Evolutionary conservation across 2,888 invertebrate genomes (phyloP), one percentile per base, ranked within the genome.

Genomic region (Ophioninae sp.): DNA sequence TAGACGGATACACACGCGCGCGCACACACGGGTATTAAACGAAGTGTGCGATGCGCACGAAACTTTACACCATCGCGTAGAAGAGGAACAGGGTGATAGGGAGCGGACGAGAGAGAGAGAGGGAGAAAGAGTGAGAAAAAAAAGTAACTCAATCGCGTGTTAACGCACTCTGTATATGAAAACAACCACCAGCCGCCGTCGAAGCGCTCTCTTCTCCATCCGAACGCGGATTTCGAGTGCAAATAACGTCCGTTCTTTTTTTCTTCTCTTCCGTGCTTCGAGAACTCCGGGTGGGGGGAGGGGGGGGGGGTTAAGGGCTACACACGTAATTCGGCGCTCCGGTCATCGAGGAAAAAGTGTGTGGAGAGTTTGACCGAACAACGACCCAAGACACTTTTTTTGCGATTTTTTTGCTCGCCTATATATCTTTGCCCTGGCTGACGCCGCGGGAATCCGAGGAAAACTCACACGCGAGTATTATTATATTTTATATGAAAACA

Each of bases 131-230:
- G 17, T 13, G 21, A 21, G 23, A 67, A 8, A 68, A 76, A 41
- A 76, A 59, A 67, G 56, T 59, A 73, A 77, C 80, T 68, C 69
- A 68, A 73, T 77, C 81, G 76, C 41, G 70, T 62, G 65, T 76
- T 67, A 57, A 59, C 62, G 69, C 73, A 72, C 64, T 73, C 37
- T 57, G n/a, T 70, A 81, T 37, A 84, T 76, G 84, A 84, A 84
- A 84, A 84, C 84, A 84, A 84, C 84, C 84, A 84, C 83, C 77
- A 84, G 81, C 81, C 50, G 56, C 67, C 41, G 68, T 74, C 61
- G 30, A 79, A 67, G 67, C 61, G 75, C 68, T 69, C 39, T 65
- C 65, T 56, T 56, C 30, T 21, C 50, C 74, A 41, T 56, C 74
- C 3, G 39, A 61, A 57, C n/a, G 59, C 20, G 70, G 64, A 57